phyloP scores from a whole-genome alignment of 2,888 invertebrate genomes.

The Drosophila quinaria region DNA sequence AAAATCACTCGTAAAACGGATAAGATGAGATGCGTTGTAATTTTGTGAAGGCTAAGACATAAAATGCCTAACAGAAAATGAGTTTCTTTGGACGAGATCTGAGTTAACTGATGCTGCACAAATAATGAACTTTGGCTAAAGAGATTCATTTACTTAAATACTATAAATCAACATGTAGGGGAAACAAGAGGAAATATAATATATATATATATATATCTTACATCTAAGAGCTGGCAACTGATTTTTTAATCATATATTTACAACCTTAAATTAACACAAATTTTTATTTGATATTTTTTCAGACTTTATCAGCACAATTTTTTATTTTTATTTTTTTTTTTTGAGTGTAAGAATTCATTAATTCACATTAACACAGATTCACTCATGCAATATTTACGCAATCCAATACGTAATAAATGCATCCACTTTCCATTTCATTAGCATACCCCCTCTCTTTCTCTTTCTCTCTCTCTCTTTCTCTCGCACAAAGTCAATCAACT shows the following conservation, averaged over 20 bases:
- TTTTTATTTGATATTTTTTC: no score
- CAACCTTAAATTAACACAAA: neutral
- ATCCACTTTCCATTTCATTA: conserved; percentile 34
- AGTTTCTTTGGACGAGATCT: neutral
- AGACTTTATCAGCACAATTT: neutral
- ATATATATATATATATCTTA: neutral
- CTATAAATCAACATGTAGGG: neutral
- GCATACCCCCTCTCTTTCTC: neutral
- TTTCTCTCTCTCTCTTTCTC: neutral
- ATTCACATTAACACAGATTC: conserved; percentile 12
- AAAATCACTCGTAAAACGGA: conserved; percentile 72
- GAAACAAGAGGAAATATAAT: neutral
- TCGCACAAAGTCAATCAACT: conserved; percentile 9
- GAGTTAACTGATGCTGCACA: conserved; percentile 11
- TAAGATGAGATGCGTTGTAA: conserved; percentile 45
- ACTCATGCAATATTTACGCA: conserved; percentile 30
- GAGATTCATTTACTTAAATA: conserved; percentile 18
- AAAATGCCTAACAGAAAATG: conserved; percentile 25
- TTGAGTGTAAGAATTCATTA: conserved; percentile 4
- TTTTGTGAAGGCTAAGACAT: conserved; percentile 43
- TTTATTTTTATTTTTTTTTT: conserved; percentile 12
- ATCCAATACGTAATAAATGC: conserved; percentile 19
- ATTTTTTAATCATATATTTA: neutral
- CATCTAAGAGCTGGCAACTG: neutral
- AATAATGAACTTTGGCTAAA: conserved; percentile 17